Evolutionary conservation across 2,113 vertebrate genomes (phyloP).

Genomic region (Eulemur macaco): DNA sequence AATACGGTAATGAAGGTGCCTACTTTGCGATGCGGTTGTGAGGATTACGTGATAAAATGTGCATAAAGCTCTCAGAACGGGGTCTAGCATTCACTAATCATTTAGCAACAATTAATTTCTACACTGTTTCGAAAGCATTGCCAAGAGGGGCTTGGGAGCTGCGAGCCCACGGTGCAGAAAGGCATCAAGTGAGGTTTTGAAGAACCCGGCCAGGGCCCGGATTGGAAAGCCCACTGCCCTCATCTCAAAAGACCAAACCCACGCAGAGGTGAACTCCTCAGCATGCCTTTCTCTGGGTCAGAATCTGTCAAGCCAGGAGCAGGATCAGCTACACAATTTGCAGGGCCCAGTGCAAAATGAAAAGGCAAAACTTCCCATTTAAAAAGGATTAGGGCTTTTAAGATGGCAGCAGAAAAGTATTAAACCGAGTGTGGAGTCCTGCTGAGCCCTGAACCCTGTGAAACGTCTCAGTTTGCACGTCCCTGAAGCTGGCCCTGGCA

Average conservation of each 20-base stretch:
- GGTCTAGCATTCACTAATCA: not conserved
- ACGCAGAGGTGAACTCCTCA: not conserved
- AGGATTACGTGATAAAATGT: not conserved
- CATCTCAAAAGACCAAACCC: not conserved
- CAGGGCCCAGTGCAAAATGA: not conserved
- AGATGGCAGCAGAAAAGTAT: not conserved
- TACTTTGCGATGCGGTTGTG: not conserved
- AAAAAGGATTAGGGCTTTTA: not conserved
- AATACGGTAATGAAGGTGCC: not conserved
- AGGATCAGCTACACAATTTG: not conserved
- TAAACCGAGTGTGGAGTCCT: not conserved
- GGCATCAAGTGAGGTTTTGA: accelerated
- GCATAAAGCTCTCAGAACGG: not conserved
- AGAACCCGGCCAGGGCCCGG: not conserved
- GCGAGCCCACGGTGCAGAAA: not conserved
- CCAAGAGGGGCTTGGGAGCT: no score
- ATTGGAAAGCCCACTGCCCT: not conserved
- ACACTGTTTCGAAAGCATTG: not conserved
- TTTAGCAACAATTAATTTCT: not conserved
- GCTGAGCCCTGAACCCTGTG: accelerated
- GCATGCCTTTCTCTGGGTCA: not conserved
- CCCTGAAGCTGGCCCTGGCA: not conserved
- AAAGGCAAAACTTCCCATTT: not conserved
- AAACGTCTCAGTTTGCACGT: accelerated
- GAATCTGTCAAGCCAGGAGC: not conserved